These are phyloP conservation scores for Spea hammondii DNA, from an alignment of 2,797 vertebrate species.

Conservation along the genomic window DNA sequence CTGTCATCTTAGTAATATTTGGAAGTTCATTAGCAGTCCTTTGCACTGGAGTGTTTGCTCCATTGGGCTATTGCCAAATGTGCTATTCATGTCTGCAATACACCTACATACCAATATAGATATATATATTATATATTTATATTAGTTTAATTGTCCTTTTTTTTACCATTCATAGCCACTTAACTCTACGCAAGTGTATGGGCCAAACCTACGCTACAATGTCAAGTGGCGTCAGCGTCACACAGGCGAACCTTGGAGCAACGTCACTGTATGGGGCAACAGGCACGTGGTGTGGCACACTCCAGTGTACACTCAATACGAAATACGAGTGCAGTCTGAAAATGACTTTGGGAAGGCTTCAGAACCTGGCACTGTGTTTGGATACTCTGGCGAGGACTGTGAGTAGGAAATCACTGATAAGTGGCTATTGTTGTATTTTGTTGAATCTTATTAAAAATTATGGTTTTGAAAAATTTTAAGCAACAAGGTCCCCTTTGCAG, in stretches of 20 bases:
- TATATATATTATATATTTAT: too few species aligned
- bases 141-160: background rate
- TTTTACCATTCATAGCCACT: slow-evolving; percentile 63
- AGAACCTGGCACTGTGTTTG: slow-evolving; percentile 78
- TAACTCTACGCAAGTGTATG: slow-evolving; percentile 83
- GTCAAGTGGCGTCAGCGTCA: slow-evolving; percentile 85
- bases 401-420: slow-evolving; percentile 64
- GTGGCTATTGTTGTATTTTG: too few species aligned
- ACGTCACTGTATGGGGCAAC: slow-evolving; percentile 69
- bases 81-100: too few species aligned
- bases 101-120: too few species aligned
- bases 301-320: slow-evolving; percentile 85
- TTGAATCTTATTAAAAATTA: too few species aligned
- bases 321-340: slow-evolving; percentile 88
- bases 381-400: slow-evolving; percentile 95
- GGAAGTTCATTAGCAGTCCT: too few species aligned
- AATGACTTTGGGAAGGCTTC: slow-evolving; percentile 87
- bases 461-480: too few species aligned
- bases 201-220: slow-evolving; percentile 82
- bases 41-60: too few species aligned
- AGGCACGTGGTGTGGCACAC: slow-evolving; percentile 80
- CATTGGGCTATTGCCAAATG: too few species aligned
- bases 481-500: too few species aligned
- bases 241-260: slow-evolving; percentile 77
- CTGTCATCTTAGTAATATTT: too few species aligned